Percentiles rank a stretch among this genome's conserved stretches.
Evolutionary conservation across 2,888 invertebrate genomes (phyloP).

Genomic region (Orchesellides sinensis): DNA sequence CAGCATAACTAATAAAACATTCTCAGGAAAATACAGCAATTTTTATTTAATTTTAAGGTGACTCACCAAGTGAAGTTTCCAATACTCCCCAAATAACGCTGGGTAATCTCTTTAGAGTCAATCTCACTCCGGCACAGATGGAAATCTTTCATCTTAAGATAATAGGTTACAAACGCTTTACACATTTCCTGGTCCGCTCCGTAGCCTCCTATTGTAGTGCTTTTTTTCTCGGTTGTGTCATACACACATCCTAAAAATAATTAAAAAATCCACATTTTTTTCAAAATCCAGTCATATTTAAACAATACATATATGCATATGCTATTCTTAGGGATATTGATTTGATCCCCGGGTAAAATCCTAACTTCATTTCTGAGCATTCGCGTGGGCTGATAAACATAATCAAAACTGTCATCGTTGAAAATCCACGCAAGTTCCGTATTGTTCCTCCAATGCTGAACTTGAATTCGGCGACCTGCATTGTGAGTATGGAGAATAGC

Average conservation of each 20-base stretch:
- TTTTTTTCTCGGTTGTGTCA: neutral
- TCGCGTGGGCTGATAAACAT: conserved; percentile 14
- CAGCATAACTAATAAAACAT: too few species aligned
- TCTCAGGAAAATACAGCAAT: too few species aligned
- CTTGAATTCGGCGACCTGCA: conserved; percentile 1
- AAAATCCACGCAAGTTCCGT: conserved; percentile 26
- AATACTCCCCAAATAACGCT: too few species aligned
- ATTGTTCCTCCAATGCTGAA: neutral
- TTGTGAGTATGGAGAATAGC: conserved; percentile 13
- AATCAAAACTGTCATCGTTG: conserved; percentile 22
- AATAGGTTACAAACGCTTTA: neutral
- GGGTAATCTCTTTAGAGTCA: too few species aligned
- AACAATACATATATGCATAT: neutral
- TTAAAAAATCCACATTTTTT: neutral
- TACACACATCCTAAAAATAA: conserved; percentile 15
- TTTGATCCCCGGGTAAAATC: conserved; percentile 11
- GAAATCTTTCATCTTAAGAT: too few species aligned
- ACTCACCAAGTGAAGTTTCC: too few species aligned
- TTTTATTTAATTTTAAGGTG: too few species aligned
- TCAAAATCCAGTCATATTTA: neutral
- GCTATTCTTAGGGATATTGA: neutral
- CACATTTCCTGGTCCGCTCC: neutral
- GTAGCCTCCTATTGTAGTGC: neutral
- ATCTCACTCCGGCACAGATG: too few species aligned
- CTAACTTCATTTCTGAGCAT: neutral